Base-by-base conservation (phyloP, 2,113 vertebrate species). In the Petrocephalus microphthalmus region DNA sequence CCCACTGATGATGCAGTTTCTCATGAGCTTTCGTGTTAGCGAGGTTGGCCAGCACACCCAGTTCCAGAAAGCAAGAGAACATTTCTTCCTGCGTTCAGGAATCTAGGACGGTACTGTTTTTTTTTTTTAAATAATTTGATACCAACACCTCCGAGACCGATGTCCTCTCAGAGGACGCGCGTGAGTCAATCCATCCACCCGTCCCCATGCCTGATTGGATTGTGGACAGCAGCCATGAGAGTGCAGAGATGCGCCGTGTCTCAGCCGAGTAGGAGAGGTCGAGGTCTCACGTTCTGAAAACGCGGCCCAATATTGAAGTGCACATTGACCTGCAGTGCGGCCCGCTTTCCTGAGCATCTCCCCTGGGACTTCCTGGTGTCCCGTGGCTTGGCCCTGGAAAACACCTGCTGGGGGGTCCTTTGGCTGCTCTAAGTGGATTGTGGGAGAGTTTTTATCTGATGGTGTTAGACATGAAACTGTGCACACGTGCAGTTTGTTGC, bases 131-230 rank as follows among this genome's bases (percentile, higher is more conserved):
- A 25, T 78, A 78, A 78, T 78, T 78, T 42, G 29, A 78, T 74
- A 74, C 20, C 82, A 84, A 52, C n/a, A 84, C 85, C 56, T 64
- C 54, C 8, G 37, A 86, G 85, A 64, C 37, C 22, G 85, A 84
- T 5, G 82, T 53, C 10, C 25, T 64, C 54, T 19, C 71, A n/a
- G 33, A 37, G 33, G 37, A 47, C 2, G 3, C 33, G 33, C 5
- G 2, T 42, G 29, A 53, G 53, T 60, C 17, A 45, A 19, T 19
- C 33, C 6, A 2, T 37, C 78, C 37, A 52, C 56, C n/a, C 37
- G 51, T 19, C 33, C 15, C 1, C 20, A 42, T 57, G 84, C 56
- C n/a, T 56, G 51, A 29, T 52, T 54, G 25, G n/a, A 20, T 52
- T 54, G 25, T 0, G 25, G 51, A 20, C 84, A 17, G 25, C 15